Conservation (phyloP, 1,140 invertebrate genomes). For the Branchinecta lynchi region DNA sequence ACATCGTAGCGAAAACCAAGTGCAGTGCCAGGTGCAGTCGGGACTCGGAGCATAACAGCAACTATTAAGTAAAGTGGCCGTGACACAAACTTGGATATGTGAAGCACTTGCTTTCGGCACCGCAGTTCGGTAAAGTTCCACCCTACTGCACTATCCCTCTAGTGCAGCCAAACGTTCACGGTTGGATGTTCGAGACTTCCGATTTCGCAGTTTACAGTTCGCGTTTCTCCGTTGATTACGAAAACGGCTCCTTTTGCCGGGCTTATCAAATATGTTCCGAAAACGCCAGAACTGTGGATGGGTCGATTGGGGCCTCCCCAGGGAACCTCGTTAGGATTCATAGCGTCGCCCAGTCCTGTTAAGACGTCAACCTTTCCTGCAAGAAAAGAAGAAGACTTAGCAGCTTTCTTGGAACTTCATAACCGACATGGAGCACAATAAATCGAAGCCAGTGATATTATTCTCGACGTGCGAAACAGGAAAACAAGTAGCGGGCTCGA, state of each 20-base stretch:
- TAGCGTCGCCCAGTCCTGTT: slow-evolving; percentile 49
- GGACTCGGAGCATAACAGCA: too few relatives aligned
- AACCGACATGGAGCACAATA: too few relatives aligned
- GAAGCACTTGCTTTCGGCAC: not conserved
- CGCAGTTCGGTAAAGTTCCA: not conserved
- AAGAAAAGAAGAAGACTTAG: slow-evolving; percentile 18
- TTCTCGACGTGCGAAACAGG: too few relatives aligned
- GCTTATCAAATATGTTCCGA: slow-evolving; percentile 58
- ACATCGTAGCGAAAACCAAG: too few relatives aligned
- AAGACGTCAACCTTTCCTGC: slow-evolving; percentile 60
- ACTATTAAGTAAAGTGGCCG: not conserved
- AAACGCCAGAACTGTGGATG: slow-evolving; percentile 50
- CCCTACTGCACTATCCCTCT: not conserved
- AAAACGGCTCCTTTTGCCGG: slow-evolving; percentile 53
- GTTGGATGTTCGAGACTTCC: slow-evolving; percentile 47
- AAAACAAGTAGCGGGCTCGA: too few relatives aligned
- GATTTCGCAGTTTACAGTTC: slow-evolving; percentile 61
- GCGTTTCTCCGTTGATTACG: slow-evolving; percentile 52
- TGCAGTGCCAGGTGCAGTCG: too few relatives aligned
- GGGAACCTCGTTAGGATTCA: slow-evolving; percentile 39
- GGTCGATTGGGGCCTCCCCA: slow-evolving; percentile 51
- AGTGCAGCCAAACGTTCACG: slow-evolving; percentile 45
- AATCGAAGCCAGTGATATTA: too few relatives aligned
- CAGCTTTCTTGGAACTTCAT: too few relatives aligned
- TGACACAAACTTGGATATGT: not conserved